Base-by-base conservation (phyloP, 2,797 vertebrate species). In the Spheniscus humboldti region DNA sequence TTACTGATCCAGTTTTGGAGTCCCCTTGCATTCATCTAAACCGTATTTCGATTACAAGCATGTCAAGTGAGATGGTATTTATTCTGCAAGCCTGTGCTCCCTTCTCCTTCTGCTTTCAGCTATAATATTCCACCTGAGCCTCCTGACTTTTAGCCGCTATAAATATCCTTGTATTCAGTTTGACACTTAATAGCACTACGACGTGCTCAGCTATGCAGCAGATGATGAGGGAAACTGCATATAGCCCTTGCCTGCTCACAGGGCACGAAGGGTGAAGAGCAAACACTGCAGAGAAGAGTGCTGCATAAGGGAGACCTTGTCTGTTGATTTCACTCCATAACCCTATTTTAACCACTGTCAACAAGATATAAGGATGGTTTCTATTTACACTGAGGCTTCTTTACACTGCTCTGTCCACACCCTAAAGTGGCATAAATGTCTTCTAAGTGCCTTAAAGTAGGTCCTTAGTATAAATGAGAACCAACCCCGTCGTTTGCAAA, bases 341-440 rank as follows among this genome's bases (percentile, higher is more conserved):
- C 79, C 89, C 82, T 76, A 90, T 96, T 96, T 97, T 96, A 97
- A 97, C 95, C 97, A 90, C 92, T 39, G 93, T 95, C 95, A 92
- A 95, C 94, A 97, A 88, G 91, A 97, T 94, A 94, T 25, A 95
- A 84, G 85, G 94, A 92, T 67, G 96, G 95, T n/a, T 96, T 94
- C 95, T 96, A 1, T 84, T 96, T 88, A 8, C 94, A 73, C 94
- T 90, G 81, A 80, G 95, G 81, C 84, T 96, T 90, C 95, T 88
- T 86, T 92, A 37, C 89, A 0, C 87, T 91, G 69, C 91, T 64
- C 94, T 78, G 15, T 14, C 95, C 93, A 72, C 92, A 95, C 95
- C 96, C 92, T 60, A 9, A 97, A 97, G 94, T 94, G 92, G 94
- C 87, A 96, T 93, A 94, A 97, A 97, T 5, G 79, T 67, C 92